Evolutionary conservation across 2,888 invertebrate species (phyloP), one percentile per base, ranked within the genome.

Genomic region (Drosophila anceps): DNA sequence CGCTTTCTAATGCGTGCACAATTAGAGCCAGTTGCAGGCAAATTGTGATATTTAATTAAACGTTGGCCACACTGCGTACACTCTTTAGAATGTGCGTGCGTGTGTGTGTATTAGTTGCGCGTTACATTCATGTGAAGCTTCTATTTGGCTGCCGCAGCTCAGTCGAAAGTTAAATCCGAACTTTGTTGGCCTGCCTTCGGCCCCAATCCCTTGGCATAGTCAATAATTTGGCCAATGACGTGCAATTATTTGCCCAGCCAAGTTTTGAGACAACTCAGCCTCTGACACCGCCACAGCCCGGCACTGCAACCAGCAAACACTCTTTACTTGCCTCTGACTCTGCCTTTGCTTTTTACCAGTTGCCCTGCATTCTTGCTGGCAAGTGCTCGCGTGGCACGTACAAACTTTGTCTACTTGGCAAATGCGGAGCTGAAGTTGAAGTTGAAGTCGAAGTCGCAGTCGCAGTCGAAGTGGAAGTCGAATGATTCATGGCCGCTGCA

Each of bases 221-320:
- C 88, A 88, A 84, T 88, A 84, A 84, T 84, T 84, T 84, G 83
- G 73, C 81, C 86, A 84, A 84, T 84, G 88, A 83, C 83, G 78
- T 85, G 86, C 88, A 85, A 83, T 84, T 88, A 84, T 84, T 84
- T 83, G 84, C 59, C 65, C 75, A 82, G 84, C 64, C 82, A 83
- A 83, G 69, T 87, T 84, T 76, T 73, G 67, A 57, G 73, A 65
- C 59, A 69, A 72, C 57, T 62, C 41, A 31, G 1, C 39, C 18
- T 37, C 37, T 18, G 18, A 33, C 43, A 24, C 43, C n/a, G 2
- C 8, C 18, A 4, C 1, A 7, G 41, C n/a, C 41, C 24, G 29
- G 41, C 10, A 27, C 43, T 20, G 55, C 6, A 20, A 3, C 29
- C 55, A 37, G 33, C 44, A 10, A n/a, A 51, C 2, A 39, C 55